Evolutionary conservation across 2,888 invertebrate species (phyloP), one percentile per base, ranked within the genome.

Genomic region (Yponomeuta plumbellus): DNA sequence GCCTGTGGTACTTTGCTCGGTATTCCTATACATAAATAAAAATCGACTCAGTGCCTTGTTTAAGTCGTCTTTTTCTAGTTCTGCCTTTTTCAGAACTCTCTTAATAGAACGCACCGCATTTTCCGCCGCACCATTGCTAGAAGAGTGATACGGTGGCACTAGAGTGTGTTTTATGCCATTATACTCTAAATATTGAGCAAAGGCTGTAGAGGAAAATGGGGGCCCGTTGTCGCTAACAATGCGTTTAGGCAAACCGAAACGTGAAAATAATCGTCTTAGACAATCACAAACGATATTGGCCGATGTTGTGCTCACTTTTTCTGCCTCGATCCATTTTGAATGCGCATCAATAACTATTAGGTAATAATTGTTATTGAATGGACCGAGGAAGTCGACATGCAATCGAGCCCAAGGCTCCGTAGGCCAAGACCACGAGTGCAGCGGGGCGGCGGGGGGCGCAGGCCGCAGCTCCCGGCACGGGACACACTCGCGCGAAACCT

Each of bases 301-400:
- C 2, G 71, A 66, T 11, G 66, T 69, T 6, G 39, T 65, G 10
- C 26, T 67, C 6, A 71, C 58, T 57, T 69, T 62, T 10, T 71
- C 66, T 1, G 68, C 71, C 44, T 76, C 73, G 1, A 74, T 68
- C 74, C 73, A 73, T 65, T 73, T 72, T 2, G 70, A 70, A 56
- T 73, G 69, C 0, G 73, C 71, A 63, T 74, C 72, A 5, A 74
- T 65, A 2, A 73, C 56, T 10, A 76, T 66, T 3, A 75, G 58
- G 52, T 71, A 76, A 21, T 68, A 66, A 23, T 69, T 71, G 22
- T 70, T 70, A 58, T 58, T 26, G 34, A 67, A 69, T 5, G 71
- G 69, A 10, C 67, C 70, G 10, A 69, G 39, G 64, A 68, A 71
- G 52, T 71, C 70, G 6, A 65, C 20, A 13, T 67, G 34, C 5